phyloP scores from a whole-genome alignment of 2,888 invertebrate species.

The Hofmannophila pseudospretella region DNA sequence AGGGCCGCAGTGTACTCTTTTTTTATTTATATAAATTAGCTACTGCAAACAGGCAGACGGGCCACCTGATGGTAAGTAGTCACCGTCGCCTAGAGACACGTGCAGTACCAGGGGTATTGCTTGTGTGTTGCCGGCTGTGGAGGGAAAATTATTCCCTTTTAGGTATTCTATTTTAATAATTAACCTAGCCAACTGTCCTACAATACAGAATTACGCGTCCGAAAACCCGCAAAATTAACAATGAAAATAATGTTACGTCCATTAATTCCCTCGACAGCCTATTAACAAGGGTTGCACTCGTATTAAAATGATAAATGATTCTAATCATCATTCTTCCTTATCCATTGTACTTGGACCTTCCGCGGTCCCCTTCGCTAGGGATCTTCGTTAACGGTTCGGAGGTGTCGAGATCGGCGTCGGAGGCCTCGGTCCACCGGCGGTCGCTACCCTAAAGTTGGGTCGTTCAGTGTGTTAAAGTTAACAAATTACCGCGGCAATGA shows the following conservation, averaged over 20 bases:
- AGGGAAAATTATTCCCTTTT: background rate
- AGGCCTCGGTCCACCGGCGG: slow-evolving; percentile 36
- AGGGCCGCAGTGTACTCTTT: too few relatives aligned
- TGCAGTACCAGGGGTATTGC: too few relatives aligned
- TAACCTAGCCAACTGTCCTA: slow-evolving; percentile 34
- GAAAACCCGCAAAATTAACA: slow-evolving; percentile 64
- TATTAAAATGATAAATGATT: slow-evolving; percentile 75
- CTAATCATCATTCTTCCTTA: slow-evolving; percentile 59
- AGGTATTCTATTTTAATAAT: slow-evolving; percentile 21
- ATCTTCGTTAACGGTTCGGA: background rate
- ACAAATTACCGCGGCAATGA: slow-evolving; percentile 67
- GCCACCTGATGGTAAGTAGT: too few relatives aligned
- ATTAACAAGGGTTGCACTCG: slow-evolving; percentile 66
- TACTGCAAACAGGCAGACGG: too few relatives aligned
- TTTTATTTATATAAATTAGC: too few relatives aligned
- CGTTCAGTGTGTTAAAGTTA: slow-evolving; percentile 64
- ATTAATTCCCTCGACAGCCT: slow-evolving; percentile 67
- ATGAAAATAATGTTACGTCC: slow-evolving; percentile 68
- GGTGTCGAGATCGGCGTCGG: slow-evolving; percentile 9
- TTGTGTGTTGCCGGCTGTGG: too few relatives aligned
- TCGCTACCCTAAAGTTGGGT: slow-evolving; percentile 51
- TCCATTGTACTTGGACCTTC: slow-evolving; percentile 29
- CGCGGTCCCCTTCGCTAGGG: background rate
- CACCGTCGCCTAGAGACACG: too few relatives aligned
- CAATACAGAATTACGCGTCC: slow-evolving; percentile 40